Conservation (phyloP, 2,113 vertebrate genomes). For the Ceyx melanurus region DNA sequence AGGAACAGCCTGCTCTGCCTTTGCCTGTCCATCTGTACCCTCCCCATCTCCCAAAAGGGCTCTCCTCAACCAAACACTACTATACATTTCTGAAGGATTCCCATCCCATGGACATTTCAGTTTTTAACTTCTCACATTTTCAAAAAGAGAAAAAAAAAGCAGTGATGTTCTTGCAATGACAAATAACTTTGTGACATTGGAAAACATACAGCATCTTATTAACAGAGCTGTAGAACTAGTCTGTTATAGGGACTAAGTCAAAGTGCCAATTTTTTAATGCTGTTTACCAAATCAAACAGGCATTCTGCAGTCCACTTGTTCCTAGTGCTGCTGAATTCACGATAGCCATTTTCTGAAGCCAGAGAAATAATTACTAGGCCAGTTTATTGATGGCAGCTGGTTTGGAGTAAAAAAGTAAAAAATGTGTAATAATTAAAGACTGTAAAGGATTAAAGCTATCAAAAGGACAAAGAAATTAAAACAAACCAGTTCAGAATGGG, state of each 20-base stretch:
- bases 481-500: not conserved
- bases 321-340: not conserved
- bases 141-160: not conserved
- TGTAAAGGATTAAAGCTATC: slow-evolving; percentile 17
- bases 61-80: not conserved
- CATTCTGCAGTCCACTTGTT: slow-evolving; percentile 66
- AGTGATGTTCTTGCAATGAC: not conserved
- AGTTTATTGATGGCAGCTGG: slow-evolving; percentile 62
- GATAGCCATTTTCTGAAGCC: slow-evolving; percentile 36
- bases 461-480: slow-evolving; percentile 40
- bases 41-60: not conserved
- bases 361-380: slow-evolving; percentile 60
- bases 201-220: slow-evolving; percentile 17
- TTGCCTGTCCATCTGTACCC: slow-evolving; percentile 5
- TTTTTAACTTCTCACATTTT: not conserved
- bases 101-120: not conserved
- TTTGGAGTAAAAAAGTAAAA: slow-evolving; percentile 45
- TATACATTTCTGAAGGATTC: not conserved
- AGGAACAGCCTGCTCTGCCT: slow-evolving; percentile 11
- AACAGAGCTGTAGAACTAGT: slow-evolving; percentile 29
- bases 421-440: slow-evolving; percentile 53
- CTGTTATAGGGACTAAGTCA: not conserved
- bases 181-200: not conserved
- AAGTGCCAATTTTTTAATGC: slow-evolving; percentile 59
- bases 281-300: slow-evolving; percentile 64